phyloP scores from a whole-genome alignment of 2,888 invertebrate species.

The Dione juno region DNA sequence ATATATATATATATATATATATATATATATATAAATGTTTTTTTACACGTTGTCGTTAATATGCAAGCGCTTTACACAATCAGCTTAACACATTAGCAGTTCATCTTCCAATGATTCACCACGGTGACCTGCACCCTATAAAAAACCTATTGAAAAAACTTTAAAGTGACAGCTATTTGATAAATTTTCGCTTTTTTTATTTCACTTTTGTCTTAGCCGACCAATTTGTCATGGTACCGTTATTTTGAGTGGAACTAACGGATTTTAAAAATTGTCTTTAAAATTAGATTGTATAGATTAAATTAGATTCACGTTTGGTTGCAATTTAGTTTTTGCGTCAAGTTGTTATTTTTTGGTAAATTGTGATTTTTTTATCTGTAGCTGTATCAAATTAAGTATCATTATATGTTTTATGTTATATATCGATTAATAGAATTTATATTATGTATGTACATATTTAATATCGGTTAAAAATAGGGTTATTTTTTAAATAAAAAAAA shows the following conservation, averaged over 20 bases:
- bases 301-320: constrained; percentile 1
- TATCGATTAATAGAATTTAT: too few relatives aligned
- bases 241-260: constrained; percentile 46
- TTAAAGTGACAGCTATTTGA: constrained; percentile 65
- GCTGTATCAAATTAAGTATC: too few relatives aligned
- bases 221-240: constrained; percentile 65
- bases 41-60: background rate
- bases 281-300: constrained; percentile 23
- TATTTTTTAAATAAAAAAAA: too few relatives aligned
- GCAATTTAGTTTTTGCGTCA: constrained; percentile 25
- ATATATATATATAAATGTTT: too few relatives aligned
- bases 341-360: background rate
- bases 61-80: constrained; percentile 52
- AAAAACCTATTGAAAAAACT: constrained; percentile 49
- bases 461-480: too few relatives aligned
- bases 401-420: too few relatives aligned
- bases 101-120: constrained; percentile 70
- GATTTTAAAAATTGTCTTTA: constrained; percentile 38
- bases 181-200: constrained; percentile 64
- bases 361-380: background rate
- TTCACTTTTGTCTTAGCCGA: constrained; percentile 61
- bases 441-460: too few relatives aligned
- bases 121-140: constrained; percentile 70
- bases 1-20: too few relatives aligned
- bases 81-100: constrained; percentile 66